Conservation (phyloP, 2,113 vertebrate genomes). For the Leucoraja erinaceus region DNA sequence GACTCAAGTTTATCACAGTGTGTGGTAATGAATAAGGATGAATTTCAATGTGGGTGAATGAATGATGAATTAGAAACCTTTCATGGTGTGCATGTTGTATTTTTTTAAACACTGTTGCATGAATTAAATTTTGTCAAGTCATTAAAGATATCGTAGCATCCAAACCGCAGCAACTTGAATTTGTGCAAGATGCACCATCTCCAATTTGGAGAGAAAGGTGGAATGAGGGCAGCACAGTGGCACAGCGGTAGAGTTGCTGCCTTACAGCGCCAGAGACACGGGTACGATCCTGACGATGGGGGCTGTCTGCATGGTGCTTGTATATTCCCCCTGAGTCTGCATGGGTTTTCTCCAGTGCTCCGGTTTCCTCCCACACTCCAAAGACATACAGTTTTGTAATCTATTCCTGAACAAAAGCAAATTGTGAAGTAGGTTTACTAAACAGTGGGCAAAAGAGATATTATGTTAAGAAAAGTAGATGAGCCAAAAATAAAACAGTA, state of each 20-base stretch:
- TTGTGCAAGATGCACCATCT: neutral
- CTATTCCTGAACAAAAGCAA: no score
- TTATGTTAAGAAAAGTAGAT: no score
- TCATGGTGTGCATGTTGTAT: neutral
- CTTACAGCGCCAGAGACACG: no score
- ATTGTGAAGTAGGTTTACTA: neutral
- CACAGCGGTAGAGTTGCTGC: no score
- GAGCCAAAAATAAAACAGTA: no score
- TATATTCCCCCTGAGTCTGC: no score
- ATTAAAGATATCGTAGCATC: neutral
- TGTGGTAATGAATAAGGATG: constrained; percentile 9
- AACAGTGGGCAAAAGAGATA: neutral
- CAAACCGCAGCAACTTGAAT: neutral
- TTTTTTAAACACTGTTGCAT: neutral
- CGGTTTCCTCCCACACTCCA: no score
- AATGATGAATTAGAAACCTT: neutral
- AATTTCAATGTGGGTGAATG: constrained; percentile 21
- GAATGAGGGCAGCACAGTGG: neutral
- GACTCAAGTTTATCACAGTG: neutral
- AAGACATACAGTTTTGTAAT: no score
- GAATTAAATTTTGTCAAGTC: constrained; percentile 20
- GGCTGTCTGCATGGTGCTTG: no score
- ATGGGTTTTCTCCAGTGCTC: no score
- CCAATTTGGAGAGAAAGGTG: neutral
- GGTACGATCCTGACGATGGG: no score